These are phyloP conservation scores for Sebastes trivittatus DNA, from an alignment of 2,797 vertebrate genomes.

Conservation along the genomic window DNA sequence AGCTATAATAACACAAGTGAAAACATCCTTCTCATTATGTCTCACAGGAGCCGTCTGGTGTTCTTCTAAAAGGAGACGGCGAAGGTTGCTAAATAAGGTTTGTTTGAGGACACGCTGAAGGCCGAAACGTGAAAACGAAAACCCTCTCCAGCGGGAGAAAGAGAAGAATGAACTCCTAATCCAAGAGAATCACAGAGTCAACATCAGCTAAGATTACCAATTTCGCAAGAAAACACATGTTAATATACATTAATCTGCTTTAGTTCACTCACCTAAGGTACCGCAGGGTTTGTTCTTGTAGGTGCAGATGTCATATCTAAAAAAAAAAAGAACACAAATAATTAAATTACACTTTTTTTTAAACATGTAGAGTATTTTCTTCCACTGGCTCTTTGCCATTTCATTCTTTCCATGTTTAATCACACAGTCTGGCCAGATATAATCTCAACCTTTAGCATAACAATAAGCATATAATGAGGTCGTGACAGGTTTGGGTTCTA, in stretches of 20 bases:
- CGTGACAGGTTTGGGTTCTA: conserved; percentile 4
- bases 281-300: conserved; percentile 99
- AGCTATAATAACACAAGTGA: conserved; percentile 59
- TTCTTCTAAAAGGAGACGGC: conserved; percentile 15
- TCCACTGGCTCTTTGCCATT: conserved; percentile 31
- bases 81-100: conserved; percentile 55
- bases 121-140: conserved; percentile 31
- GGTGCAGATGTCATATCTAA: conserved; percentile 99
- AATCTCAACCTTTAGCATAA: conserved; percentile 44
- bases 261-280: conserved; percentile 91
- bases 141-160: conserved; percentile 13
- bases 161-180: conserved; percentile 2
- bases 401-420: conserved; percentile 57
- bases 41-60: conserved; percentile 47
- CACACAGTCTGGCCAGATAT: conserved; percentile 37
- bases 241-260: not conserved
- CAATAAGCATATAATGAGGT: conserved; percentile 30
- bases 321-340: conserved; percentile 26
- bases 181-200: conserved; percentile 14
- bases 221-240: conserved; percentile 1
- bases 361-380: conserved; percentile 6
- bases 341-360: conserved; percentile 16
- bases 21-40: conserved; percentile 65
- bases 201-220: conserved; percentile 1
- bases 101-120: conserved; percentile 55